These are phyloP conservation scores for Odocoileus hemionus DNA, from an alignment of 2,113 vertebrate genomes.

Conservation along the genomic window DNA sequence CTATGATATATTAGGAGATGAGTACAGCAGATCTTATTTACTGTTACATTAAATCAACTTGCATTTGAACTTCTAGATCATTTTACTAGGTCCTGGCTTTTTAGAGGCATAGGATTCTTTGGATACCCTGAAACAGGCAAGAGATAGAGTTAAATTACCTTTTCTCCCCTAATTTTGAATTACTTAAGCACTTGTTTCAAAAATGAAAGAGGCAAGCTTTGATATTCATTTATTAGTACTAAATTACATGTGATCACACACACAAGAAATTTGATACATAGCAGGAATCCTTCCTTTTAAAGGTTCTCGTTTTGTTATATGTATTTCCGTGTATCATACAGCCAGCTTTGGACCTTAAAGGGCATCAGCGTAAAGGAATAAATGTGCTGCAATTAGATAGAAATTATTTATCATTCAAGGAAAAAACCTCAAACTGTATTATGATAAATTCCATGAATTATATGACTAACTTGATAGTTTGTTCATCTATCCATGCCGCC, in stretches of 20 bases:
- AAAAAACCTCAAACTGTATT: not conserved
- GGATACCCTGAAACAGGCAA: not conserved
- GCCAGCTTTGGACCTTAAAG: not conserved
- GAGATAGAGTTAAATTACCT: not conserved
- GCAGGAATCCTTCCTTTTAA: not conserved
- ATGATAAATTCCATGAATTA: not conserved
- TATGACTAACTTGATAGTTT: not conserved
- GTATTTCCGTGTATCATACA: not conserved
- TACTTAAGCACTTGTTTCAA: not conserved
- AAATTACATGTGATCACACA: not conserved
- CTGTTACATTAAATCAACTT: not conserved
- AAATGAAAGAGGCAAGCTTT: not conserved
- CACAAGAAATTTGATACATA: not conserved
- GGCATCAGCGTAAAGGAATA: not conserved
- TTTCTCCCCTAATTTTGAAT: not conserved
- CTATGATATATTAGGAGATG: not conserved
- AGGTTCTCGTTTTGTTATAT: not conserved
- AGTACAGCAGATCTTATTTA: not conserved
- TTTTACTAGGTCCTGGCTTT: not conserved
- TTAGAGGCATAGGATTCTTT: not conserved
- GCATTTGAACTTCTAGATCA: not conserved
- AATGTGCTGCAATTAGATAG: not conserved
- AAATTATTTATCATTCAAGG: constrained; percentile 26
- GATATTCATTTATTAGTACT: not conserved
- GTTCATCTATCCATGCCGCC: not conserved